Percentiles rank a stretch among this genome's conserved stretches.
These are phyloP conservation scores for Oxytorus armatus DNA, from an alignment of 2,888 invertebrate genomes.

Conservation along the genomic window DNA sequence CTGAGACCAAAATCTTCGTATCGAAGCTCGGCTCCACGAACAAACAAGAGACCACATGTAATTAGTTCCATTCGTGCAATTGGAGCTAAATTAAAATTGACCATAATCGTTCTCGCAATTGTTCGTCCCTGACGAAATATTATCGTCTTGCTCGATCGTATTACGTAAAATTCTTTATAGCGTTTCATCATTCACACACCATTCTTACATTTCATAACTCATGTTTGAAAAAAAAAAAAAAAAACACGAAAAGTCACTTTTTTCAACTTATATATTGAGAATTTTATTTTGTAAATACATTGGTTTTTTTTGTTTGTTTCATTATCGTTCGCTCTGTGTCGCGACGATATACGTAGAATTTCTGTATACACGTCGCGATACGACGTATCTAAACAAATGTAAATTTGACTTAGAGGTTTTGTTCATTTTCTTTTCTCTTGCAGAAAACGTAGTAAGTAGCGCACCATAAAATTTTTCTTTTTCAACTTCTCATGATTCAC, in stretches of 20 bases:
- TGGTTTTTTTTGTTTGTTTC: constrained; percentile 59
- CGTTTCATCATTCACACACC: not conserved
- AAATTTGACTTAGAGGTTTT: constrained; percentile 70
- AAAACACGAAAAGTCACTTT: not conserved
- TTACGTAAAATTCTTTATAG: not conserved
- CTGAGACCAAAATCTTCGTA: not conserved
- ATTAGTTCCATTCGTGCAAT: constrained; percentile 25
- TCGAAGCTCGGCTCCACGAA: not conserved
- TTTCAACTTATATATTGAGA: constrained; percentile 66
- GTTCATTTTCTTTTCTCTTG: constrained; percentile 28
- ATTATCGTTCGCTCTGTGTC: constrained; percentile 46
- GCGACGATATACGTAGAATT: constrained; percentile 63
- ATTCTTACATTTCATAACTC: not conserved
- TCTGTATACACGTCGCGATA: constrained; percentile 64
- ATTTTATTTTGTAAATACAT: constrained; percentile 72
- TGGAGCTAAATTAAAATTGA: constrained; percentile 33
- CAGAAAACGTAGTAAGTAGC: constrained; percentile 58
- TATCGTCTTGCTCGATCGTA: not conserved
- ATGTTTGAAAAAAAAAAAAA: not conserved
- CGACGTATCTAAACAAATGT: constrained; percentile 67
- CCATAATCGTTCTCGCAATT: constrained; percentile 17
- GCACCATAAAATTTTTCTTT: constrained; percentile 36
- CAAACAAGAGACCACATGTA: constrained; percentile 9
- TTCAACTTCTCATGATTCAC: constrained; percentile 31
- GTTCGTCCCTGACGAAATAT: constrained; percentile 16